Percentiles rank a stretch among this genome's conserved stretches.
phyloP scores from a whole-genome alignment of 1,140 invertebrate genomes.

The Drosophila nigrodunni region DNA sequence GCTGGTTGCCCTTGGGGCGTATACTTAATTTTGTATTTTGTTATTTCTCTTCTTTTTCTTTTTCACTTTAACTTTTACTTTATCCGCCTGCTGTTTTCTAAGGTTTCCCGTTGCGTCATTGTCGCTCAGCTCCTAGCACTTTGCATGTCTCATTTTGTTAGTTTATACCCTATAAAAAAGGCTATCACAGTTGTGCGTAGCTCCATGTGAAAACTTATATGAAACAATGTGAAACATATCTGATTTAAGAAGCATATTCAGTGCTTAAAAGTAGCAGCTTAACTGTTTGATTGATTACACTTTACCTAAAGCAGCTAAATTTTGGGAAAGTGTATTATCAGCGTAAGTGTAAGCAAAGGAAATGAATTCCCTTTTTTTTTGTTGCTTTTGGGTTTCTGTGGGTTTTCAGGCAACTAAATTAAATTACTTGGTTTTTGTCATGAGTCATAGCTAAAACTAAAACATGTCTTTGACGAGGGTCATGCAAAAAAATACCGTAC shows the following conservation, averaged over 20 bases:
- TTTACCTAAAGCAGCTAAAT: too few species aligned
- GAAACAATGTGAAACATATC: not conserved
- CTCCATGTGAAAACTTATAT: not conserved
- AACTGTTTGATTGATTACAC: too few species aligned
- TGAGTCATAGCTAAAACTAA: constrained; percentile 42
- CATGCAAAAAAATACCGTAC: constrained; percentile 10
- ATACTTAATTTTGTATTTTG: constrained; percentile 43
- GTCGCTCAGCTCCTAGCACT: constrained; percentile 33
- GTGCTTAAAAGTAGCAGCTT: not conserved
- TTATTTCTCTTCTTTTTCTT: constrained; percentile 1
- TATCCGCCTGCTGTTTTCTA: constrained; percentile 38
- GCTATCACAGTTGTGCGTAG: not conserved
- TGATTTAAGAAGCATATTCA: not conserved
- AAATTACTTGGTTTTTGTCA: constrained; percentile 44
- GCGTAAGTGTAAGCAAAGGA: not conserved
- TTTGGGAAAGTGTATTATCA: too few species aligned
- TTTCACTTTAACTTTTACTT: not conserved
- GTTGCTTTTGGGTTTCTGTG: constrained; percentile 8
- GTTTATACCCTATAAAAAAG: constrained; percentile 23
- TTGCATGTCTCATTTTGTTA: constrained; percentile 42
- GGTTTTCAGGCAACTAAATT: constrained; percentile 43
- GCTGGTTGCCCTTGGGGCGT: constrained; percentile 39
- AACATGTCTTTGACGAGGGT: constrained; percentile 42
- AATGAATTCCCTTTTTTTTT: not conserved
- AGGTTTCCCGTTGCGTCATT: constrained; percentile 58